Evolutionary conservation across 2,888 invertebrate genomes (phyloP), one percentile per base, ranked within the genome.

Genomic region (Dasysyrphus tricinctus): DNA sequence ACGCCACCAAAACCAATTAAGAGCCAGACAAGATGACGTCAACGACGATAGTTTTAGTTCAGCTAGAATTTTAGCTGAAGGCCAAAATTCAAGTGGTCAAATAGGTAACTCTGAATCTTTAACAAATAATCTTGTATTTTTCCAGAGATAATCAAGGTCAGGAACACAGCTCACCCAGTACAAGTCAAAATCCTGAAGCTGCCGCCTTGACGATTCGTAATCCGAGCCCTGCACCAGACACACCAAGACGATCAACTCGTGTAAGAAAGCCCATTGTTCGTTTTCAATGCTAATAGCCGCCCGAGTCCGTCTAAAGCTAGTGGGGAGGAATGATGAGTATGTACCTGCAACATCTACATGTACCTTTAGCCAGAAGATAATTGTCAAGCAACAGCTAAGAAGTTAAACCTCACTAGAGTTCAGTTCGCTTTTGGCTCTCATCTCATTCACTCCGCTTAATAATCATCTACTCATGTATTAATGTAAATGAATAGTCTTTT

Each of bases 271-370:
- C 54, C 0, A 14, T 54, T 5, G 54, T 54, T 4, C 29, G 54
- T 54, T 54, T 54, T 54, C 29, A 54, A 54, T 32, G 7, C 7
- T 54, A 54, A 54, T 1, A 5, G 14, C 9, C 29, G 6, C 29
- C 14, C 29, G 29, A 54, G 54, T 14, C 5, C 7, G 32, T 54
- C 29, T 54, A 14, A 54, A 7, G 7, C 29, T 19, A 14, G 14
- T 54, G 54, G 54, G 29, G 54, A 54, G 54, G 54, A 54, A 14
- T 54, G 54, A 54, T 54, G 54, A 24, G 54, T 32, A 54, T 54
- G 32, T 54, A 24, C 54, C 3, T 2, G 9, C 16, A 49, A 19
- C 49, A 8, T 49, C 39, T 24, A 24, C 24, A 24, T 24, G 24
- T 24, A 24, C 24, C 24, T 24, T 24, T 24, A 24, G 24, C 24